These are phyloP conservation scores for Percopsis transmontana DNA, from an alignment of 2,113 vertebrate genomes.

Conservation along the genomic window DNA sequence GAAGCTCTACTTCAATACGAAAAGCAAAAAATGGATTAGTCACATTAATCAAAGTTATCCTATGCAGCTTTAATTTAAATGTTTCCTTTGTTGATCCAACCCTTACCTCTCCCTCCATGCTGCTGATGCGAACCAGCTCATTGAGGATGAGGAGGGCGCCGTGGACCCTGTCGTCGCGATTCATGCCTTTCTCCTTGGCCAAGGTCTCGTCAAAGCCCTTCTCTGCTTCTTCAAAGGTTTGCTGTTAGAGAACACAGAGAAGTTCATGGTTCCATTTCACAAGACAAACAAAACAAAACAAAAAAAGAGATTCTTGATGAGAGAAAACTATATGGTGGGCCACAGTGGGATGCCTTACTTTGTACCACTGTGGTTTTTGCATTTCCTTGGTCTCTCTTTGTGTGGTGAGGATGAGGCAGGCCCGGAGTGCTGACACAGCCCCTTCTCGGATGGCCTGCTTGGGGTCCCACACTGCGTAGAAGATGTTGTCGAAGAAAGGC, in stretches of 20 bases:
- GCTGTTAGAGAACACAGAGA: slow-evolving; percentile 70
- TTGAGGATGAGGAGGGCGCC: slow-evolving; percentile 96
- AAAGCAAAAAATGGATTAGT: too few species aligned
- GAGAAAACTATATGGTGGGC: neutral
- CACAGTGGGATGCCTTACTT: slow-evolving; percentile 75
- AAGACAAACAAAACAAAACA: neutral
- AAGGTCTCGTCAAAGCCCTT: slow-evolving; percentile 96
- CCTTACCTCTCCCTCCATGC: slow-evolving; percentile 98
- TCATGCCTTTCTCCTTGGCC: slow-evolving; percentile 98
- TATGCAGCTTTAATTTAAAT: too few species aligned
- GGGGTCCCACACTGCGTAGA: slow-evolving; percentile 96
- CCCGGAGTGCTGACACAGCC: slow-evolving; percentile 93
- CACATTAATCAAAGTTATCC: too few species aligned
- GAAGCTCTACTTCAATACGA: too few species aligned
- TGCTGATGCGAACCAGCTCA: slow-evolving; percentile 97
- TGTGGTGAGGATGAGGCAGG: slow-evolving; percentile 95
- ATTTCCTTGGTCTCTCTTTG: slow-evolving; percentile 98
- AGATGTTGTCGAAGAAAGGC: slow-evolving; percentile 97
- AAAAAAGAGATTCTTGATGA: neutral
- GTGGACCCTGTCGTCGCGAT: slow-evolving; percentile 93
- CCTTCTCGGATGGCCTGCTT: slow-evolving; percentile 98
- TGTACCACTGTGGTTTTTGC: slow-evolving; percentile 99
- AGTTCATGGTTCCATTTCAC: neutral
- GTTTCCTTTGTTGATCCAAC: neutral
- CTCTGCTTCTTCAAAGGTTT: slow-evolving; percentile 97